A percentile compares a stretch with the other conserved stretches of the same genome.
phyloP scores from a whole-genome alignment of 2,797 vertebrate genomes.

The Sparus aurata region DNA sequence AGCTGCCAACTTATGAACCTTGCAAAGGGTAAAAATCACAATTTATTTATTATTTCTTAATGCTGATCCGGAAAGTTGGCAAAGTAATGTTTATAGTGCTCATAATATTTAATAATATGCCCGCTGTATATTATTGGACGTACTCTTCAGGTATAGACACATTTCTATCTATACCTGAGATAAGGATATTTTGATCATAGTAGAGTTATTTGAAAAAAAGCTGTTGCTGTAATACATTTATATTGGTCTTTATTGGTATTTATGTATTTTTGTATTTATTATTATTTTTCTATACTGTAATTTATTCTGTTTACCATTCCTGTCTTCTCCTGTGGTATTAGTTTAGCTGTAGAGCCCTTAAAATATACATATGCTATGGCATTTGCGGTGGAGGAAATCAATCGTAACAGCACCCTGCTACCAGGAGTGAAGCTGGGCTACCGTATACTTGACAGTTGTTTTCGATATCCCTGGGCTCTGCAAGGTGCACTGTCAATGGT shows the following conservation, averaged over 20 bases:
- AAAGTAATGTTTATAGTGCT: background rate
- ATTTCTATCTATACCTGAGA: no score
- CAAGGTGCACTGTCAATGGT: conserved; percentile 60
- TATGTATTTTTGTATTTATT: no score
- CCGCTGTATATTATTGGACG: background rate
- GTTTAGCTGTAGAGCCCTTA: conserved; percentile 70
- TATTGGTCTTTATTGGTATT: no score
- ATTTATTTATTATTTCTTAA: background rate
- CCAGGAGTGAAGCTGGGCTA: conserved; percentile 74
- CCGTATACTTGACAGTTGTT: conserved; percentile 67
- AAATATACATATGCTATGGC: conserved; percentile 74
- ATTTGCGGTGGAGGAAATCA: conserved; percentile 82
- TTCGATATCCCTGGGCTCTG: conserved; percentile 64
- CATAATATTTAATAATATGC: background rate
- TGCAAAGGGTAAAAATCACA: conserved; percentile 74
- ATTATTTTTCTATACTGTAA: background rate
- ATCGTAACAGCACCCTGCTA: conserved; percentile 60
- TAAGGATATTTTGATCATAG: no score
- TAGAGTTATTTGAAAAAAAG: no score
- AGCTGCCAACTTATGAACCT: conserved; percentile 51
- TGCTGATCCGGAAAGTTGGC: background rate
- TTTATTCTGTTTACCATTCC: background rate
- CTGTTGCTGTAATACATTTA: no score
- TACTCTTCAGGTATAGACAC: no score
- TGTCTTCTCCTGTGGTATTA: conserved; percentile 35